Conservation (phyloP, 2,113 vertebrate genomes). For the Uria lomvia region DNA sequence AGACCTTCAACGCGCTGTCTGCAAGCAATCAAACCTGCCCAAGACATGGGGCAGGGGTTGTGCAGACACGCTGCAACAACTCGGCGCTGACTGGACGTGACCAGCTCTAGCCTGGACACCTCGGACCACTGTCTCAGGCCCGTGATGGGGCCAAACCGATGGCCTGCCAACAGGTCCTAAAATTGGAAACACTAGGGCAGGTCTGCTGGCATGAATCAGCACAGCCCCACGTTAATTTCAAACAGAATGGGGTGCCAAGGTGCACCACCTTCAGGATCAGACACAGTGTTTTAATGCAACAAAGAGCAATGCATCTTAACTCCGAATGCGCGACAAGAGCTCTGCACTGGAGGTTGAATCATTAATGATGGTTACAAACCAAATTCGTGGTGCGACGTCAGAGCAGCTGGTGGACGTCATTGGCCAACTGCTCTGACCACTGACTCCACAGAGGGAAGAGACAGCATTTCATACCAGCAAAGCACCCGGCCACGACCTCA, state of each 20-base stretch:
- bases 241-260: background rate
- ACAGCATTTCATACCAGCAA: background rate
- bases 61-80: background rate
- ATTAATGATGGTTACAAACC: background rate
- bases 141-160: background rate
- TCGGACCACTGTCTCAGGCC: background rate
- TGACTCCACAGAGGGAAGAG: background rate
- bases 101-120: background rate
- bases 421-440: background rate
- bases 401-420: background rate
- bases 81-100: background rate
- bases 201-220: background rate
- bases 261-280: background rate
- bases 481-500: background rate
- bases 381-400: background rate
- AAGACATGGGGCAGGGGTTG: background rate
- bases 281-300: background rate
- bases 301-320: background rate
- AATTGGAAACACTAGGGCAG: background rate
- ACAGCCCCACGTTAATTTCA: background rate
- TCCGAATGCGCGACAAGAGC: background rate
- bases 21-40: background rate
- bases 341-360: background rate
- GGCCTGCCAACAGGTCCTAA: background rate
- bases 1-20: background rate